Evolutionary conservation across 2,113 vertebrate genomes (phyloP), one percentile per base, ranked within the genome.

Genomic region (Rhizomys pruinosus): DNA sequence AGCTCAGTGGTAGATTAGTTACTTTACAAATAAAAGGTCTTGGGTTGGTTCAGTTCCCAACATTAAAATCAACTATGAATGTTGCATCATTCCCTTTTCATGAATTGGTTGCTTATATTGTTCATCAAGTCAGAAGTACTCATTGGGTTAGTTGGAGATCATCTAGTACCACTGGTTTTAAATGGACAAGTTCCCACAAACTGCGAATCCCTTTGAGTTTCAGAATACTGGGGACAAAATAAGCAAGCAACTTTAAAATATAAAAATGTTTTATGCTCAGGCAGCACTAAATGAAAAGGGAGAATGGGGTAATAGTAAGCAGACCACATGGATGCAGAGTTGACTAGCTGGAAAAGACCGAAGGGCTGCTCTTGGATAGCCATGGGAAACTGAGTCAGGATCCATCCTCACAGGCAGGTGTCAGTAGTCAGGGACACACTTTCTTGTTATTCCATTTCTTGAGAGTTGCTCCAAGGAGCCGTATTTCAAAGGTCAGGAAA

Each of bases 111-210:
- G 29, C 78, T 89, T 85, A 85, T 23, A 93, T 59, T 94, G 68
- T 88, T 90, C 92, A 85, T 37, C 61, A 90, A 93, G 63, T 96
- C 94, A 87, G 57, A 94, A 95, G 64, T 79, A 91, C 92, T 82
- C 81, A 82, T 39, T 22, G 91, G 81, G 95, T 94, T 96, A 59
- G 68, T 77, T 69, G 47, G 81, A 63, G 61, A 95, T 72, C 87
- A 94, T 95, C 95, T 88, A 76, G 80, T 92, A 69, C 63, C 92
- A 90, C 44, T 69, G 77, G 69, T 78, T 96, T 94, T 90, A 93
- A 95, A 82, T 63, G 92, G 84, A 77, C 90, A 89, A 61, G 39
- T 90, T 92, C 94, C 72, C 69, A 85, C 13, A 69, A 86, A 79
- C 72, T 79, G 10, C 79, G 69, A 88, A 91, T 93, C 69, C 64